These are phyloP conservation scores for Hypomecis punctinalis DNA, from an alignment of 2,888 invertebrate genomes.

Conservation along the genomic window DNA sequence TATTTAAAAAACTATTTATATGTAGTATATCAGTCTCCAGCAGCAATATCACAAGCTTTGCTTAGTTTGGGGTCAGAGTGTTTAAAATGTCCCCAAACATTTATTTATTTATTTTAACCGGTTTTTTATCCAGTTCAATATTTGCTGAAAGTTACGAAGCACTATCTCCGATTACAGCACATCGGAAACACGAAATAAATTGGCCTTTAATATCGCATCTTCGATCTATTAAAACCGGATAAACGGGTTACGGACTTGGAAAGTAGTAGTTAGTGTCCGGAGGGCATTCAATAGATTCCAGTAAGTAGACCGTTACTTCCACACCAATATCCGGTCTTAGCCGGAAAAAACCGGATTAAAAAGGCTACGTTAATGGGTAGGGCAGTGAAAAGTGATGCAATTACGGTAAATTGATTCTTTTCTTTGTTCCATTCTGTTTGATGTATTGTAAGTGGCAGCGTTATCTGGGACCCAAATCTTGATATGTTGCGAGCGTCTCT, in stretches of 20 bases:
- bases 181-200: slow-evolving; percentile 52
- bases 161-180: slow-evolving; percentile 28
- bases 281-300: slow-evolving; percentile 73
- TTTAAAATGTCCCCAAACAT: neutral
- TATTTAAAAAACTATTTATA: too few species aligned
- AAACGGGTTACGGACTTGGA: slow-evolving; percentile 71
- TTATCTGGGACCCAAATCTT: slow-evolving; percentile 26
- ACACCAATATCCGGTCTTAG: slow-evolving; percentile 74
- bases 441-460: slow-evolving; percentile 25
- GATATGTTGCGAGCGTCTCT: slow-evolving; percentile 20
- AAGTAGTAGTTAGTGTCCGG: slow-evolving; percentile 74
- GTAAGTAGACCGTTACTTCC: slow-evolving; percentile 76
- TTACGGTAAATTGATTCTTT: slow-evolving; percentile 71
- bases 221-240: slow-evolving; percentile 71
- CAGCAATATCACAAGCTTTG: too few species aligned
- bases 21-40: too few species aligned
- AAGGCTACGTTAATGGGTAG: slow-evolving; percentile 74
- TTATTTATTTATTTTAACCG: too few species aligned
- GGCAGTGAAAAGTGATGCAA: slow-evolving; percentile 77
- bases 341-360: slow-evolving; percentile 77
- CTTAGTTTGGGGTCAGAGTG: too few species aligned
- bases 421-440: slow-evolving; percentile 60
- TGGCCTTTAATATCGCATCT: slow-evolving; percentile 60
- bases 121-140: too few species aligned
- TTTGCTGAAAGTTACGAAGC: slow-evolving; percentile 23